Percentiles rank a stretch among this genome's conserved stretches.
Conservation (phyloP, 2,797 vertebrate genomes). For the Eptatretus atami region DNA sequence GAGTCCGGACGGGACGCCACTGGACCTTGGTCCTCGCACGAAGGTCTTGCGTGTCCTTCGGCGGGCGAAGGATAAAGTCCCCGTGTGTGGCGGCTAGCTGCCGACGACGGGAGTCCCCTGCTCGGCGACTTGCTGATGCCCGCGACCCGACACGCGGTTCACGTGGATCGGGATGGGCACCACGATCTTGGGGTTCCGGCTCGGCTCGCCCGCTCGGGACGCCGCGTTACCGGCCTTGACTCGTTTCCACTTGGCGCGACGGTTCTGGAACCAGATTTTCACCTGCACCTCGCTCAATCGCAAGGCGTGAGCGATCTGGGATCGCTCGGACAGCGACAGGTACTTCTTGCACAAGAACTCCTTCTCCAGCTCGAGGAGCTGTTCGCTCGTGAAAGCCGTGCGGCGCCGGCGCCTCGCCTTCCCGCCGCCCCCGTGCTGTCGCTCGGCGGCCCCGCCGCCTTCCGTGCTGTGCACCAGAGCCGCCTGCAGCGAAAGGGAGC, state of each 20-base stretch:
- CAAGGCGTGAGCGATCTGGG: constrained; percentile 82
- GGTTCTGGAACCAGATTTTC: constrained; percentile 98
- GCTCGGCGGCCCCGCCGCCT: neutral
- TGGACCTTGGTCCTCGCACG: too few species aligned
- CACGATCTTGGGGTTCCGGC: constrained; percentile 82
- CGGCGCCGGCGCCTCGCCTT: constrained; percentile 47
- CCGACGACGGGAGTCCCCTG: too few species aligned
- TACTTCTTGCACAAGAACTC: constrained; percentile 98
- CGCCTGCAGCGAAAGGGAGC: neutral
- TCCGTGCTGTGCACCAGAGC: neutral
- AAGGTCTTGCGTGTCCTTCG: too few species aligned
- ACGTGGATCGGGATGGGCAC: constrained; percentile 92
- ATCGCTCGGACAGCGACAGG: constrained; percentile 75
- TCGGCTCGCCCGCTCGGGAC: constrained; percentile 75
- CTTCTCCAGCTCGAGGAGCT: constrained; percentile 85
- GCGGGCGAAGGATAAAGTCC: too few species aligned
- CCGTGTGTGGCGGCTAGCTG: too few species aligned
- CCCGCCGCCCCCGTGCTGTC: neutral
- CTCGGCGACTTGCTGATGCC: constrained; percentile 29
- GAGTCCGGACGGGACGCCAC: too few species aligned
- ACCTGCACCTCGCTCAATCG: constrained; percentile 96
- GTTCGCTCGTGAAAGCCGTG: constrained; percentile 87
- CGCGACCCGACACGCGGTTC: constrained; percentile 75
- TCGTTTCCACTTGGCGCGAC: constrained; percentile 82
- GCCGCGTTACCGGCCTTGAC: constrained; percentile 87